Evolutionary conservation across 2,113 vertebrate genomes (phyloP), one percentile per base, ranked within the genome.

Genomic region (Mus spicilegus): DNA sequence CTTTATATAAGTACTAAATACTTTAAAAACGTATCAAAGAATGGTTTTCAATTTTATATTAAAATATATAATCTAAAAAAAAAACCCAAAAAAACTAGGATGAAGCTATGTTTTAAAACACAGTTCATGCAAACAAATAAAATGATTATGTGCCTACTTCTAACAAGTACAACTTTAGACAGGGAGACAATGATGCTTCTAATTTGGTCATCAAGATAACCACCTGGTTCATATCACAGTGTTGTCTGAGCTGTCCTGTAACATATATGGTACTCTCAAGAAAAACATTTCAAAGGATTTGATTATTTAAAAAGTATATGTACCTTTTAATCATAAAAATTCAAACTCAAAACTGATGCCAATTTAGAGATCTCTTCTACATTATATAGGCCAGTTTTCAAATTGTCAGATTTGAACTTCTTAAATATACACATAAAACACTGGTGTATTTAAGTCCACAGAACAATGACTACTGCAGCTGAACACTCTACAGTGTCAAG

Each of bases 91-190:
- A 75, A 24, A 7, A 84, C 63, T 3, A 26, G 51, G 51, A 91
- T 82, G 12, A 65, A 46, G 11, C 81, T 16, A 46, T 91, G 61
- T 87, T 95, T 96, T 89, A 28, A 91, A 95, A 95, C 82, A 78
- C 7, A 92, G 90, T 49, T 67, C 30, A 95, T 84, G 54, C 54
- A 95, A 95, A 89, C 4, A 90, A 78, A 89, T 78, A 86, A 90
- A 96, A 93, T 93, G 49, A 42, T 42, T 72, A 69, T 81, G 1
- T 90, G 6, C 39, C 72, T 75, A 69, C 89, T 89, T 96, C 39
- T 19, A 0, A 63, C 17, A 91, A 58, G 24, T 9, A 17, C 87
- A 91, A 93, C 81, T 94, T 49, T 76, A 19, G 84, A 94, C 86
- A 90, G 51, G 22, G 3, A 3, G 49, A 93, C 26, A 92, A 70